Conservation (phyloP, 2,797 vertebrate species). For the Poeciliopsis paucimaculata region DNA sequence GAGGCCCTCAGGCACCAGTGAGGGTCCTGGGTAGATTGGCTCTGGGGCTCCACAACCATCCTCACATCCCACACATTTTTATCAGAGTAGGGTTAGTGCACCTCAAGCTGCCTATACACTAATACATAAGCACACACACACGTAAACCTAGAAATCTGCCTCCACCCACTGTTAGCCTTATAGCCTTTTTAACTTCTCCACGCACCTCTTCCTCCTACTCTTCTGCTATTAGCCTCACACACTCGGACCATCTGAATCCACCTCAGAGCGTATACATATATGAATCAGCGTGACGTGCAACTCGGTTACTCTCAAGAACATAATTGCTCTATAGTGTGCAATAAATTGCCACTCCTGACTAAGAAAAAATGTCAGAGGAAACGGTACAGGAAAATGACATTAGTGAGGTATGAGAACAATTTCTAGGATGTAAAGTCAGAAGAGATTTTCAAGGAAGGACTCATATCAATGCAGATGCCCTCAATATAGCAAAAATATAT, state of each 20-base stretch:
- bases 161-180: constrained; percentile 59
- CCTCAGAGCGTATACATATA: constrained; percentile 47
- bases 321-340: constrained; percentile 54
- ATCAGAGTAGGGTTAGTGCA: constrained; percentile 60
- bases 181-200: constrained; percentile 65
- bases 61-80: constrained; percentile 69
- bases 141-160: constrained; percentile 56
- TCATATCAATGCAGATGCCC: constrained; percentile 10
- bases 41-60: constrained; percentile 53
- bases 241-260: constrained; percentile 68
- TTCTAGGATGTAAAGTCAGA: constrained; percentile 18
- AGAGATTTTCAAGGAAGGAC: constrained; percentile 16
- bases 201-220: constrained; percentile 74
- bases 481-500: constrained; percentile 7
- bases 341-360: constrained; percentile 27
- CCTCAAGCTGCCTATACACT: constrained; percentile 47
- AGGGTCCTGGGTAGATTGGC: constrained; percentile 63
- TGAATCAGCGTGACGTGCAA: constrained; percentile 66
- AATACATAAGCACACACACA: constrained; percentile 34
- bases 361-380: constrained; percentile 14
- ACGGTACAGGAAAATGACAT: constrained; percentile 17
- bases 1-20: constrained; percentile 65
- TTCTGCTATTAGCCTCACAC: constrained; percentile 70
- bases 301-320: constrained; percentile 53
- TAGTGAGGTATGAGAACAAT: constrained; percentile 29